These are phyloP conservation scores for Pelusios castaneus DNA, from an alignment of 2,113 vertebrate species.

Conservation along the genomic window DNA sequence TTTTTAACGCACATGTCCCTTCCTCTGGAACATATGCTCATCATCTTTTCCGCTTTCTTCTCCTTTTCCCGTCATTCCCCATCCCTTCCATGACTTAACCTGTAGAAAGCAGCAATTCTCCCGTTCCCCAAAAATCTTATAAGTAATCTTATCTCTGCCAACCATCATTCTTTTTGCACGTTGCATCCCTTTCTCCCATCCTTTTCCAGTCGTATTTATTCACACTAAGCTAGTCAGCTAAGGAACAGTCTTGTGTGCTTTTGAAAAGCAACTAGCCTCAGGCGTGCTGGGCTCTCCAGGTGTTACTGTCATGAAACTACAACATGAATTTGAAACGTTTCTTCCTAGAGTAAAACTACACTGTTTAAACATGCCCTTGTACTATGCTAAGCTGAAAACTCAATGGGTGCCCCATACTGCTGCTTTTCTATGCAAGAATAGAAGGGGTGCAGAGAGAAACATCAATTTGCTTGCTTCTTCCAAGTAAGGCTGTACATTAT, in stretches of 20 bases:
- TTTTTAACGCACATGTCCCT: not conserved
- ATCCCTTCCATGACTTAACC: not conserved
- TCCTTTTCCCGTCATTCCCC: not conserved
- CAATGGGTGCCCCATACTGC: not conserved
- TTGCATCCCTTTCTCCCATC: not conserved
- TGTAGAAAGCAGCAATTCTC: too few species aligned
- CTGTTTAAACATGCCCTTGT: not conserved
- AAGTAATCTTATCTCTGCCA: not conserved
- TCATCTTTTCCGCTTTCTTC: not conserved
- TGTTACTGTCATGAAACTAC: not conserved
- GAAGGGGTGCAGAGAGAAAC: accelerated
- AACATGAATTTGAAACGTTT: not conserved
- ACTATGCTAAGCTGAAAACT: not conserved
- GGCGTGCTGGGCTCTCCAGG: not conserved
- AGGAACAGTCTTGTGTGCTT: not conserved
- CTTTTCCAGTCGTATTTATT: not conserved
- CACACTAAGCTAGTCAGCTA: not conserved
- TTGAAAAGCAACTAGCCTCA: not conserved
- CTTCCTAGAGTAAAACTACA: not conserved
- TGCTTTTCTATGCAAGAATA: accelerated
- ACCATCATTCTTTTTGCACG: not conserved
- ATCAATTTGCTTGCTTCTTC: not conserved
- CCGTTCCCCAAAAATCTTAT: not conserved
- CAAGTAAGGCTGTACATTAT: accelerated
- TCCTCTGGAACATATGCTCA: not conserved